Base-by-base conservation (phyloP, 2,797 vertebrate genomes). In the Champsocephalus gunnari region DNA sequence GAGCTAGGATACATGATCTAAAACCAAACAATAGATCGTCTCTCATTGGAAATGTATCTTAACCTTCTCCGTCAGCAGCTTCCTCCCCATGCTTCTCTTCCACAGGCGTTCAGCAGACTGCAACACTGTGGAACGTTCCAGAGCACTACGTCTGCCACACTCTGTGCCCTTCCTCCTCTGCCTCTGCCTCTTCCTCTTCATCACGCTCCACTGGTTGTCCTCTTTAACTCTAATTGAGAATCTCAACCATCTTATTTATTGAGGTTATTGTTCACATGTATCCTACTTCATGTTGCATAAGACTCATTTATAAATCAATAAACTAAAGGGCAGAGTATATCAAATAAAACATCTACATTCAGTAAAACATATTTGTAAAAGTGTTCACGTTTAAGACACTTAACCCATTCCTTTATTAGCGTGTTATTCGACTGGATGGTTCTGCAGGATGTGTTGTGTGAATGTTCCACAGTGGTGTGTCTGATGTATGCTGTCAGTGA, bases 381-480 rank as follows among this genome's bases (percentile, higher is more conserved):
- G 28, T 28, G 28, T 28, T 28, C 28, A 28, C 4, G 28, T 4
- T 28, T 66, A 13, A 19, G 17, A 44, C 19, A 7, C 21, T 44
- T 3, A 17, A 48, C 56, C 3, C 13, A 56, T 56, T 45, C 3
- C 67, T 65, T 21, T 10, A 67, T 45, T 19, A 12, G n/a, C 13
- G 19, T 47, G n/a, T 6, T 5, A 24, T 47, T 32, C 7, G 1
- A 38, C 19, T 68, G 16, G 49, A 43, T 13, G 7, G 11, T 48
- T n/a, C 19, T 8, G 48, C 21, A 41, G 60, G 13, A 12, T 1
- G 12, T 68, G 51, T 24, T 38, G n/a, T 56, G 14, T 81, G 24
- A 77, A 70, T 71, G 77, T 83, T 91, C 84, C 84, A 77, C 82
- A 75, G 34, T 41, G 81, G 56, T 76, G 78, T 65, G 48, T 59